Base-by-base conservation (phyloP, 2,113 vertebrate species). In the Sula dactylatra region DNA sequence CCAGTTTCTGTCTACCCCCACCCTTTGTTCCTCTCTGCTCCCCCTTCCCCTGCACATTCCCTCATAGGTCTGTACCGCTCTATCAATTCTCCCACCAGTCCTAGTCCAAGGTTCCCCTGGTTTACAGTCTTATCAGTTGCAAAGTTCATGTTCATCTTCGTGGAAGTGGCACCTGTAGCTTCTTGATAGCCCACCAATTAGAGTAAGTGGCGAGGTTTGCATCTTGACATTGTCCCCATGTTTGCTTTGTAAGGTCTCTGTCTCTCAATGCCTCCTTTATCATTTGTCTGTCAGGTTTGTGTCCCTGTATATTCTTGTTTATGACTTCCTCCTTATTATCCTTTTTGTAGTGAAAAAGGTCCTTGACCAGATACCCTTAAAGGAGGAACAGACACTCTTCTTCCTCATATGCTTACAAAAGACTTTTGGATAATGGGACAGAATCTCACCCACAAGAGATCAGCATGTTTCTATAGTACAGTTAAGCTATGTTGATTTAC, bases 21-120 rank as follows among this genome's bases (percentile, higher is more conserved):
- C 6, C 5, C 13, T 55, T 62, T 40, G 6, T 47, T 72, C 6
- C 25, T 22, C 10, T 42, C 21, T 44, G 8, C 6, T 76, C 11
- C 9, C 8, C 3, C 10, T 47, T 42, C 7, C 2, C 17, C 26
- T 67, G 11, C 10, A 17, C 1, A 0, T 17, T 16, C 3, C 17
- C 3, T 25, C 22, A 13, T 38, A 6, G 15, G 16, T 44, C 25
- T 86, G 17, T 24, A 47, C 10, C 45, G 29, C 12, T 52, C 7
- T 47, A 31, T 55, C 8, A n/a, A 4, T 55, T 74, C 55, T 17
- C 11, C 10, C 17, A 55, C 5, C 6, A 18, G 6, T 42, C 10
- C 31, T 10, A 32, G 26, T 42, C 29, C 3, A 2, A 4, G 13
- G 19, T 61, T 3, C 3, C 5, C 15, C 6, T 54, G 3, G 8